phyloP scores from a whole-genome alignment of 1,140 invertebrate species.

The Drosophila subpulchrella region DNA sequence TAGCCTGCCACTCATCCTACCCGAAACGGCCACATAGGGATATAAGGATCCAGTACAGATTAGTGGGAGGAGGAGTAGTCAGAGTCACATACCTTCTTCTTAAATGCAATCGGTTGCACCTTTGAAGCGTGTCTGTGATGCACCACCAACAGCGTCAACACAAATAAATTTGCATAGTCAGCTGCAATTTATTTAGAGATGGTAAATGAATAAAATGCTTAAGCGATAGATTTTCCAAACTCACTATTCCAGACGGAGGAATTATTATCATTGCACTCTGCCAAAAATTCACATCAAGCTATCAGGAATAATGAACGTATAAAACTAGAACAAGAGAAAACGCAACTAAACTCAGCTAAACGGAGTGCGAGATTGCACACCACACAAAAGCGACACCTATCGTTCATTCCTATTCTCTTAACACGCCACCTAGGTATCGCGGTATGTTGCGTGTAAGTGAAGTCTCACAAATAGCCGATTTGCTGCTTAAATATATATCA shows the following conservation, averaged over 20 bases:
- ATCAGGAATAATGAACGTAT: no score
- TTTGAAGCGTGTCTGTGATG: constrained; percentile 75
- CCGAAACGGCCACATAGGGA: neutral
- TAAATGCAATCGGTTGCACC: constrained; percentile 76
- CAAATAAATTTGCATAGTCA: constrained; percentile 40
- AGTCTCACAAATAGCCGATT: no score
- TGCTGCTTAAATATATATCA: no score
- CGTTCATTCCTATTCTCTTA: no score
- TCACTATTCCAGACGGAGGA: neutral
- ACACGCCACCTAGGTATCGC: no score
- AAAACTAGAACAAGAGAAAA: no score
- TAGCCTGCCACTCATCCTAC: constrained; percentile 13
- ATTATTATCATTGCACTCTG: neutral
- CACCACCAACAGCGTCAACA: constrained; percentile 62
- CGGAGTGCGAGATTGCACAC: no score
- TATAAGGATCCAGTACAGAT: constrained; percentile 8
- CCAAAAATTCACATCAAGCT: no score
- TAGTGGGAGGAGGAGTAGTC: constrained; percentile 12
- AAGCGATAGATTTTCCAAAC: constrained; percentile 20
- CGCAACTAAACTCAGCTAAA: no score
- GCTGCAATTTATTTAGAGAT: constrained; percentile 25
- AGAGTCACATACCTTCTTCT: constrained; percentile 58
- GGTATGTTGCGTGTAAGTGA: no score
- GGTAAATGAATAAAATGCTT: constrained; percentile 7
- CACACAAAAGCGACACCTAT: no score